Conservation (phyloP, 2,113 vertebrate genomes). For the Merops nubicus region DNA sequence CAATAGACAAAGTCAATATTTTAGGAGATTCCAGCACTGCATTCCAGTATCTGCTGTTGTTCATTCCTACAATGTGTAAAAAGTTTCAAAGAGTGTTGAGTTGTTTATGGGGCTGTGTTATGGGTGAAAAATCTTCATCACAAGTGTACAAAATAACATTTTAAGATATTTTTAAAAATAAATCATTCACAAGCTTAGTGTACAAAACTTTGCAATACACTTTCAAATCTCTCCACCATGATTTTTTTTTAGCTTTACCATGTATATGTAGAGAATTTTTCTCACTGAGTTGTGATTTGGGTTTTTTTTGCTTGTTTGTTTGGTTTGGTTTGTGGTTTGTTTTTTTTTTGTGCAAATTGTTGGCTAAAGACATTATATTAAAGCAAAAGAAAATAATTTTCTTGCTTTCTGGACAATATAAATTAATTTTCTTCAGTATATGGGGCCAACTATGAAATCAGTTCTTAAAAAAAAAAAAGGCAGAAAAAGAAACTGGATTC, state of each 20-base stretch:
- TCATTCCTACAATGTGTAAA: background rate
- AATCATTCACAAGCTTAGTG: background rate
- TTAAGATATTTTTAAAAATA: fast-evolving
- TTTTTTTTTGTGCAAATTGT: background rate
- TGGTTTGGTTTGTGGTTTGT: too few relatives aligned
- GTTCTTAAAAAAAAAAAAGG: background rate
- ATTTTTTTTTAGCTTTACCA: background rate
- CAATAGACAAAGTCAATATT: background rate
- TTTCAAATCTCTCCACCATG: background rate
- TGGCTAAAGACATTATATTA: background rate
- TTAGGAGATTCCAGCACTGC: background rate
- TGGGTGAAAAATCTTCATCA: background rate
- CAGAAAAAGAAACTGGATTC: background rate
- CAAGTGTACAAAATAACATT: background rate
- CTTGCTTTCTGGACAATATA: background rate
- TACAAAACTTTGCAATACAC: background rate
- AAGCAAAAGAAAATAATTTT: background rate
- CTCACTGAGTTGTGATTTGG: background rate
- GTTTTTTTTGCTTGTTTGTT: fast-evolving
- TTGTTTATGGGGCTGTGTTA: background rate
- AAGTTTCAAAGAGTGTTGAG: background rate
- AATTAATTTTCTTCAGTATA: background rate
- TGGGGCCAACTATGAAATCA: background rate
- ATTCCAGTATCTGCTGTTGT: background rate
- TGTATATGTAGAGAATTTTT: background rate